Evolutionary conservation across 2,888 invertebrate species (phyloP), one percentile per base, ranked within the genome.

Genomic region (Noctua janthe): DNA sequence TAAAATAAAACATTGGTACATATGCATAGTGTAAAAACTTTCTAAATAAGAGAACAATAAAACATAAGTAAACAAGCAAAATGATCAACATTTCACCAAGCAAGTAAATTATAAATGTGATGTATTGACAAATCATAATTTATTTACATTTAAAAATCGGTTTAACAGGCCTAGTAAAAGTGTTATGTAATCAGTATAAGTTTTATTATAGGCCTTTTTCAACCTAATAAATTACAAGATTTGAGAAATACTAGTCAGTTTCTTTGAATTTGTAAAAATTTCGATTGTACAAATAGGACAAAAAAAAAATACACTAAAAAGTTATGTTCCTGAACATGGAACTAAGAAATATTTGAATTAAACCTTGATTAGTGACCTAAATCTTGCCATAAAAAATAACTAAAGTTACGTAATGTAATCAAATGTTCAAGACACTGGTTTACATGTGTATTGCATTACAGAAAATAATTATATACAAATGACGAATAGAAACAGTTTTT

Each of bases 41-140:
- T 92, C 89, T 89, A 92, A 92, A 91, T 87, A 90, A 88, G 82
- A 85, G 83, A 84, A 88, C 87, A 88, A 90, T 88, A 90, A 88
- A 88, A 89, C 85, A 84, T 86, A 88, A 90, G 87, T 84, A 87
- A 84, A 89, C 82, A 84, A 85, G 92, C 90, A 92, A 92, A 93
- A 93, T 91, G 91, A 76, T 92, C 91, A 91, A 93, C 92, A 92
- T 92, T 92, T 89, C 90, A 92, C 90, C 59, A 85, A 85, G 76
- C 74, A 79, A 85, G 84, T 81, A 77, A 86, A 86, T 81, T 76
- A 81, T 84, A 84, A 84, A 85, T 87, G 91, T 93, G 91, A 92
- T 93, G 90, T 87, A 80, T 81, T 73, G 82, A 78, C 79, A 81
- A 87, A 84, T 64, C 73, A 85, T 86, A 83, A 87, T 84, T 83